Percentiles rank a stretch among this genome's conserved stretches.
phyloP scores from a whole-genome alignment of 2,797 vertebrate species.

The Cheirogaleus major region DNA sequence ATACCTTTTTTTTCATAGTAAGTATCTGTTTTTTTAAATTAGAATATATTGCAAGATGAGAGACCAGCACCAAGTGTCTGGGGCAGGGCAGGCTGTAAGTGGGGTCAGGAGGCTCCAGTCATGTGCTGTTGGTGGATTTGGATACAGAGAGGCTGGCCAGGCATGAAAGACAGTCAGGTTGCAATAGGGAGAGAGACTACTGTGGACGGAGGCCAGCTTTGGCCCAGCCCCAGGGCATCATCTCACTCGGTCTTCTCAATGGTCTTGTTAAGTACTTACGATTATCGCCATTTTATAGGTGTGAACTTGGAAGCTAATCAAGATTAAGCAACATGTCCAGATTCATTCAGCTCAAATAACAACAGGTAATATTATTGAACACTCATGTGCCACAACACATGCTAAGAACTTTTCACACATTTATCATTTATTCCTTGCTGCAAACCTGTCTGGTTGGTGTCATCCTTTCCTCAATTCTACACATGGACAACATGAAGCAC shows the following conservation, averaged over 20 bases:
- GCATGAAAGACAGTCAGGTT: too few relatives aligned
- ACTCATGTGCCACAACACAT: rapidly evolving
- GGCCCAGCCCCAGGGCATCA: not conserved
- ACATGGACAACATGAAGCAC: rapidly evolving
- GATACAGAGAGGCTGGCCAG: not conserved
- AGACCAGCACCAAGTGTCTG: not conserved
- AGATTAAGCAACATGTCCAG: not conserved
- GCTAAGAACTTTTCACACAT: rapidly evolving
- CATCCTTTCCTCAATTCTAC: not conserved
- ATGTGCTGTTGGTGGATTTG: rapidly evolving
- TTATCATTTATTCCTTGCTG: not conserved
- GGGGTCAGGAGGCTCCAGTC: too few relatives aligned
- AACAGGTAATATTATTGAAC: too few relatives aligned
- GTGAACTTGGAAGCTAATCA: not conserved
- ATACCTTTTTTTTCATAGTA: not conserved
- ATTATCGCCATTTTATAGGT: not conserved
- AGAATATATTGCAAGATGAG: not conserved
- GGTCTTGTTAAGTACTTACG: not conserved
- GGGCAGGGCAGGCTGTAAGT: rapidly evolving
- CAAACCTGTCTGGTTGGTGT: rapidly evolving
- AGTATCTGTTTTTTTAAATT: not conserved
- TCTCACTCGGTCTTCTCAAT: not conserved
- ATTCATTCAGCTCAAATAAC: too few relatives aligned
- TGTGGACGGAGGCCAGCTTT: rapidly evolving
- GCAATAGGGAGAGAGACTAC: not conserved